phyloP scores from a whole-genome alignment of 2,888 invertebrate species.

The Meteorus cinctellus region DNA sequence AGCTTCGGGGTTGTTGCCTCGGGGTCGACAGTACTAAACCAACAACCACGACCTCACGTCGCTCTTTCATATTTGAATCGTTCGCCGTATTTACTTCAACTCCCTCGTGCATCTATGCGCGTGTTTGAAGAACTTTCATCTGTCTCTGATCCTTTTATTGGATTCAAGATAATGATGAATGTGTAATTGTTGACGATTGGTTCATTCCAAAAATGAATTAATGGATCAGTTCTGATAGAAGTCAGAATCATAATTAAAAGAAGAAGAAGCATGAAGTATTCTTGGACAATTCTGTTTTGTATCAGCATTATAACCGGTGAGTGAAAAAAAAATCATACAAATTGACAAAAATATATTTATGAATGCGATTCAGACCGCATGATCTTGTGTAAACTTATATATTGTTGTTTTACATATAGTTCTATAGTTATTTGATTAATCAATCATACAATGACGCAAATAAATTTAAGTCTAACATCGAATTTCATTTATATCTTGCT shows the following conservation, averaged over 20 bases:
- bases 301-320: background rate
- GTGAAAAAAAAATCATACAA: background rate
- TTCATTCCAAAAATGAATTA: background rate
- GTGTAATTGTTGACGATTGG: background rate
- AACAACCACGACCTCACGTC: background rate
- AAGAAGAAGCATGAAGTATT: background rate
- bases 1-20: conserved; percentile 50
- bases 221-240: too few relatives aligned
- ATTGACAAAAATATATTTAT: background rate
- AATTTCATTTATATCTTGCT: too few relatives aligned
- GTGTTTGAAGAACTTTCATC: background rate
- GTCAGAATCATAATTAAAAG: background rate
- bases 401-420: too few relatives aligned
- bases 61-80: background rate
- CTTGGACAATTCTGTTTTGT: background rate
- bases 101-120: background rate
- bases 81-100: background rate
- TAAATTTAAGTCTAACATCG: too few relatives aligned
- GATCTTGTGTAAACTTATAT: too few relatives aligned
- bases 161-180: background rate
- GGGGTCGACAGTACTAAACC: conserved; percentile 51
- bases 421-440: too few relatives aligned
- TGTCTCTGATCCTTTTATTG: background rate
- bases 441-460: too few relatives aligned
- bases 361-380: too few relatives aligned